Evolutionary conservation across 2,797 vertebrate species (phyloP).

Genomic region (Rhynchonycteris naso): DNA sequence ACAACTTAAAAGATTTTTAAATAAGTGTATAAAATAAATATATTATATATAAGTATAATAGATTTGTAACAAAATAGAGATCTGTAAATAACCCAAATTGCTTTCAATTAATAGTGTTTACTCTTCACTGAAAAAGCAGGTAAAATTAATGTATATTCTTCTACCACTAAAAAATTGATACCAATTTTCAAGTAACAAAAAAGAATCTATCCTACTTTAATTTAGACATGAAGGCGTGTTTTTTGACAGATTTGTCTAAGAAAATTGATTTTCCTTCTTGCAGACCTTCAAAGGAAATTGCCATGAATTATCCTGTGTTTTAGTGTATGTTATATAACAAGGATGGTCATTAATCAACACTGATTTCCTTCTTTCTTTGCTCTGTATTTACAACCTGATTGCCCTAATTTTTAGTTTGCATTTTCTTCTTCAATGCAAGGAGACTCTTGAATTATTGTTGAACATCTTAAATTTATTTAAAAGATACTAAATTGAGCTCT

Average conservation of each 20-base stretch:
- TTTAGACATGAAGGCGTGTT: constrained; percentile 34
- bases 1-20: background rate
- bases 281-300: constrained; percentile 58
- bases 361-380: background rate
- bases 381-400: background rate
- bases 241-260: constrained; percentile 51
- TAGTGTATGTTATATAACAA: constrained; percentile 1
- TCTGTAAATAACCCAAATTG: background rate
- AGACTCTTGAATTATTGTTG: background rate
- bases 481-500: background rate
- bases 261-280: constrained; percentile 65
- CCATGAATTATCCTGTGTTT: background rate
- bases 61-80: background rate
- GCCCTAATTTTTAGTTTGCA: background rate
- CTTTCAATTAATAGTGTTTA: background rate
- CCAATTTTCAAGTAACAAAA: constrained; percentile 55
- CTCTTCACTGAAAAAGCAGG: background rate
- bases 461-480: constrained; percentile 37
- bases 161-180: background rate
- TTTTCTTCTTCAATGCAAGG: constrained; percentile 22
- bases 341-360: constrained; percentile 13
- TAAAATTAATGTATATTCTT: constrained; percentile 29
- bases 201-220: background rate
- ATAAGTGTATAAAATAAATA: background rate
- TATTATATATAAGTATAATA: background rate